These are phyloP conservation scores for Halcyon chelicuti DNA, from an alignment of 2,797 vertebrate genomes.

Conservation along the genomic window DNA sequence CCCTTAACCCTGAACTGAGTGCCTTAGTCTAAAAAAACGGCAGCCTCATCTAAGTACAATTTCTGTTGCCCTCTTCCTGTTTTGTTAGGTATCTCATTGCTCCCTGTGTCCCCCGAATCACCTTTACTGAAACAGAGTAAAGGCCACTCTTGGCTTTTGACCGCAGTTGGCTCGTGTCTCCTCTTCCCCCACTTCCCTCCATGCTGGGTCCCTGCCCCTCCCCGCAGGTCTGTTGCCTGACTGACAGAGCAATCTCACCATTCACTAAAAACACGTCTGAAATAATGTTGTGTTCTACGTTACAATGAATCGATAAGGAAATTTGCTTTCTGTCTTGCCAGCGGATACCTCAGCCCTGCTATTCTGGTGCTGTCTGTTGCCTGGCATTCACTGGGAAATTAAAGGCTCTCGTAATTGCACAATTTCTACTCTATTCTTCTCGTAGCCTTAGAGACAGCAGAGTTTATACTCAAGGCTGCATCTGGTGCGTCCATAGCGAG, in stretches of 20 bases:
- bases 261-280: neutral
- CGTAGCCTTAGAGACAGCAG: neutral
- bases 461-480: neutral
- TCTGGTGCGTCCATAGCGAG: neutral
- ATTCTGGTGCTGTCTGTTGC: neutral
- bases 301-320: neutral
- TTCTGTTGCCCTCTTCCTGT: neutral
- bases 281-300: neutral
- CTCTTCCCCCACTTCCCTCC: neutral
- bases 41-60: neutral
- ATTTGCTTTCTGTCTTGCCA: neutral
- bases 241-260: neutral
- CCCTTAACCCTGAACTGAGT: neutral
- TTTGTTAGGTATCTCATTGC: accelerated
- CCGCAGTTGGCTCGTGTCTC: neutral
- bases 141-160: neutral
- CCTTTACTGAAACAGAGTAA: neutral
- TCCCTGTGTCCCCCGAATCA: neutral
- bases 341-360: neutral
- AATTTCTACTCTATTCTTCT: neutral
- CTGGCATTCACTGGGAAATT: neutral
- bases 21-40: neutral
- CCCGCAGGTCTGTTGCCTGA: neutral
- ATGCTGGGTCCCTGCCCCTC: neutral
- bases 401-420: neutral